Base-by-base conservation (phyloP, 53 echinoderm and acorn worm species). In the Echinometra lucunter region DNA sequence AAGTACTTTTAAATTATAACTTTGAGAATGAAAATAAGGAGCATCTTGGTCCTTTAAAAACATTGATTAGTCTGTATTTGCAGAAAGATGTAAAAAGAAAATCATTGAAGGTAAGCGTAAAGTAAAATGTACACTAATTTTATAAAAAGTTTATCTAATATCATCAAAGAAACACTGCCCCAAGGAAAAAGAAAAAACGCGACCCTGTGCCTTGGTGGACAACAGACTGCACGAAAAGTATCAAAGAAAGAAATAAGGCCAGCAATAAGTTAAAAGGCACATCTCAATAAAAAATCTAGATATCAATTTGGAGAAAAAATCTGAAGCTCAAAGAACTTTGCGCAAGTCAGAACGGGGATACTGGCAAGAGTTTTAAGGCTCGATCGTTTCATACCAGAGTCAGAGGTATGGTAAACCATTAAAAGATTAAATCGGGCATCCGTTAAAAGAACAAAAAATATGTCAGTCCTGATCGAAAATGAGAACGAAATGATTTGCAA, bases 201-300 rank as follows among this genome's bases (percentile, higher is more conserved):
- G 42, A 80, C 42, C 81, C 81, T 27, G 37, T 80, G 3, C 81
- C 81, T 80, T 80, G 81, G 81, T 80, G 81, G 81, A 80, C 81
- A 80, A 75, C 13, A 75, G 75, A 75, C 9, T 75, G 75, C 27
- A 75, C 75, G 27, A 75, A 28, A 75, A 15, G 35, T 10, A 75
- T 75, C 27, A 80, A 42, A 80, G 37, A 37, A 32, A 80, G 81
- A 80, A n/a, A 80, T 35, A 80, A 80, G 3, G 81, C 81, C 17
- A 80, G 81, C 9, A 80, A 80, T 80, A 80, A 80, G 30, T 80
- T 35, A 80, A 37, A 37, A 80, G 81, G 16, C 28, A 42, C 30
- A 80, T n/a, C 81, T 80, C 81, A 42, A 80, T n/a, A 27, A 37
- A 80, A 42, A 80, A 80, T 35, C 32, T 80, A 4, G 30, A 37